Evolutionary conservation across 2,888 invertebrate species (phyloP).

Genomic region (Lymantria monacha): DNA sequence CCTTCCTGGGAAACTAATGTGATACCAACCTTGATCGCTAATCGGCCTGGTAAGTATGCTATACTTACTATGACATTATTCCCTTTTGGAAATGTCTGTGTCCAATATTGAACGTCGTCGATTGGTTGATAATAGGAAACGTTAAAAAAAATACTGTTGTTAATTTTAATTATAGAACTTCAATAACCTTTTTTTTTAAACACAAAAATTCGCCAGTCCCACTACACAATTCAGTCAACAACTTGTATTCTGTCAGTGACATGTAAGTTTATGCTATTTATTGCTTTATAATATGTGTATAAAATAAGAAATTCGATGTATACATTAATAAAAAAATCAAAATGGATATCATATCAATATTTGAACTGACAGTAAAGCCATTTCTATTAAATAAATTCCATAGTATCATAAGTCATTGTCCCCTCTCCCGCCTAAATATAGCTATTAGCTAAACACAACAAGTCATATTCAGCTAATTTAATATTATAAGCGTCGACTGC

Average conservation of each 20-base stretch:
- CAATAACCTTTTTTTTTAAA: no score
- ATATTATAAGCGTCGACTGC: conserved; percentile 14
- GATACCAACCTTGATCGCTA: no score
- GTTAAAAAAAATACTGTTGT: no score
- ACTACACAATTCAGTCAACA: no score
- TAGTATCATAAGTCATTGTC: conserved; percentile 12
- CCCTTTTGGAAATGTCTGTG: no score
- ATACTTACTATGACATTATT: no score
- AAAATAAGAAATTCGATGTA: conserved; percentile 26
- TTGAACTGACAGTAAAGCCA: conserved; percentile 23
- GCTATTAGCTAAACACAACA: conserved; percentile 11
- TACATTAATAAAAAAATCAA: conserved; percentile 26
- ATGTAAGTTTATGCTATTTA: conserved; percentile 18
- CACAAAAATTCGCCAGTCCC: no score
- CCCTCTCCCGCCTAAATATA: conserved; percentile 20
- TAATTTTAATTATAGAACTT: no score
- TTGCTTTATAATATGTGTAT: conserved; percentile 25
- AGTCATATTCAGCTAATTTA: conserved; percentile 14
- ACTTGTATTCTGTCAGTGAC: conserved; percentile 8
- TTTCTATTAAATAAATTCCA: conserved; percentile 20
- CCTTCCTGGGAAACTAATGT: no score
- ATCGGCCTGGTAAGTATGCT: no score
- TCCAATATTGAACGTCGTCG: no score
- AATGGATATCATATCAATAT: conserved; percentile 34
- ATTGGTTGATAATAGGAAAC: no score